phyloP scores from a whole-genome alignment of 1,140 invertebrate species.

The Drosophila biarmipes region DNA sequence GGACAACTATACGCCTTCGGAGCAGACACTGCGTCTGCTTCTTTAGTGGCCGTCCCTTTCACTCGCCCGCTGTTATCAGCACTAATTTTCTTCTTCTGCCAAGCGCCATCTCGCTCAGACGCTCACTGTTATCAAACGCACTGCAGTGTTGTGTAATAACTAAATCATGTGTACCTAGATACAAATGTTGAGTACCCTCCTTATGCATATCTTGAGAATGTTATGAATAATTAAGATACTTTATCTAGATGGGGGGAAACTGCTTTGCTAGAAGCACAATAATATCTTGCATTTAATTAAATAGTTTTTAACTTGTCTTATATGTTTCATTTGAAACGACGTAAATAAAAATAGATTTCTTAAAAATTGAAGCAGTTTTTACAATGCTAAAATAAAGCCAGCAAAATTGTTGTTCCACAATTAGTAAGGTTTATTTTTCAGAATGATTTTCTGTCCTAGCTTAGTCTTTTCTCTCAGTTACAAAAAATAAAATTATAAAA shows the following conservation, averaged over 20 bases:
- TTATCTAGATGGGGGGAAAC: no score
- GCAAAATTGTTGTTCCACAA: no score
- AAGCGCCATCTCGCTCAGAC: constrained; percentile 3
- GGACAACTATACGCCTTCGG: constrained; percentile 31
- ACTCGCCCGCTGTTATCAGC: constrained; percentile 9
- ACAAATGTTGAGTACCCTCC: not conserved
- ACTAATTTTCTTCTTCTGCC: constrained; percentile 6
- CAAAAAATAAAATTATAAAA: no score
- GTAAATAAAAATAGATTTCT: no score
- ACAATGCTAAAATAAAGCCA: no score
- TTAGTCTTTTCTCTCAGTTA: not conserved
- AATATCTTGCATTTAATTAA: no score
- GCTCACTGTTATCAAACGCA: constrained; percentile 44
- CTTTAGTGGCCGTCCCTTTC: not conserved
- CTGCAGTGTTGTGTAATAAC: not conserved
- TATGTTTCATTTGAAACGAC: no score
- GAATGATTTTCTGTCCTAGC: not conserved
- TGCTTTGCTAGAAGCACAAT: no score
- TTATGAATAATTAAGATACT: no score
- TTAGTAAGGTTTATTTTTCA: no score
- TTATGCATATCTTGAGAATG: not conserved
- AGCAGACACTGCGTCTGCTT: constrained; percentile 32
- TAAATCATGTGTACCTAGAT: not conserved
- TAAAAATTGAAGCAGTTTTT: no score
- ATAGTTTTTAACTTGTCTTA: no score